phyloP scores from a whole-genome alignment of 1,140 invertebrate species.

The Bathynomus jamesi region DNA sequence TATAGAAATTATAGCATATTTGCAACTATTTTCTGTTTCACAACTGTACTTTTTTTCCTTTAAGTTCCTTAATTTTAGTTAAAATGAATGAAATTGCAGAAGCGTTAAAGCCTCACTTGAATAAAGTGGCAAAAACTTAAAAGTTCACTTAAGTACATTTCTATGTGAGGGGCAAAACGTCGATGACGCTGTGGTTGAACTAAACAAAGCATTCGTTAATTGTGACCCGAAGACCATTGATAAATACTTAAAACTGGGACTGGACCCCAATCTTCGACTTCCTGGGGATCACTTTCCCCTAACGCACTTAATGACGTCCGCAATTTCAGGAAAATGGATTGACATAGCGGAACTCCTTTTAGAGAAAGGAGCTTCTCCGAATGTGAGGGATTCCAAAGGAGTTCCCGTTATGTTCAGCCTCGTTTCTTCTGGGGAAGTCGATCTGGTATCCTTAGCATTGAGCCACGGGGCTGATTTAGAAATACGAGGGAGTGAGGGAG shows the following conservation, averaged over 20 bases:
- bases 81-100: too few relatives aligned
- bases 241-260: conserved; percentile 12
- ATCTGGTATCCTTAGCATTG: conserved; percentile 20
- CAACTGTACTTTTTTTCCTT: too few relatives aligned
- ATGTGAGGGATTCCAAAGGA: conserved; percentile 19
- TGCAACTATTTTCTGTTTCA: too few relatives aligned
- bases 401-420: conserved; percentile 19
- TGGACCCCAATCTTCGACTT: conserved; percentile 19
- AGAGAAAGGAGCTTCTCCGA: conserved; percentile 18
- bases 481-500: conserved; percentile 14
- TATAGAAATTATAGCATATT: too few relatives aligned
- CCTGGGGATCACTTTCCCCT: conserved; percentile 18
- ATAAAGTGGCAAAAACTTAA: not conserved
- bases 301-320: conserved; percentile 14
- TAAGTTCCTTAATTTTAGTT: too few relatives aligned
- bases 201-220: conserved; percentile 17
- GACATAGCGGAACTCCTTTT: conserved; percentile 20
- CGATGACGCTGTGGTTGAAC: not conserved
- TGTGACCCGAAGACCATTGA: conserved; percentile 19
- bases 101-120: too few relatives aligned
- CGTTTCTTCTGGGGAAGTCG: conserved; percentile 12
- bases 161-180: not conserved
- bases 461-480: conserved; percentile 26
- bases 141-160: not conserved
- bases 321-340: conserved; percentile 24